Percentiles rank a stretch among this genome's conserved stretches.
phyloP scores from a whole-genome alignment of 2,888 invertebrate genomes.

The Nezara viridula region DNA sequence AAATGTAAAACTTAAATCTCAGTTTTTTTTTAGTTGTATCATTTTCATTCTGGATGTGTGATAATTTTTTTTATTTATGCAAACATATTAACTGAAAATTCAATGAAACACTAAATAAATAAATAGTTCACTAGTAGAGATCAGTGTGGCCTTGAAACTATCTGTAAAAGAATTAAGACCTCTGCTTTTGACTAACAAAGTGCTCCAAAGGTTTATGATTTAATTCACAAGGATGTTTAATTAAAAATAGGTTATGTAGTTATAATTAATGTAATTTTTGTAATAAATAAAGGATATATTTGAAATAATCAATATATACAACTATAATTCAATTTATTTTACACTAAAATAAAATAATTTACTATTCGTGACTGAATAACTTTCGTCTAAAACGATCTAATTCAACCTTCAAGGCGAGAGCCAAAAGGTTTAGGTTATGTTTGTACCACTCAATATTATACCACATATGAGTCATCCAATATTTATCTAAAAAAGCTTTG shows the following conservation, averaged over 20 bases:
- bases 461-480: constrained; percentile 80
- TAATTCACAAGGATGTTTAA: too few relatives aligned
- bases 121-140: too few relatives aligned
- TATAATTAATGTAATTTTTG: background rate
- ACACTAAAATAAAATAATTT: constrained; percentile 30
- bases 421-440: constrained; percentile 77
- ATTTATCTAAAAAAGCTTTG: constrained; percentile 85
- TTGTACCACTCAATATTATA: constrained; percentile 90
- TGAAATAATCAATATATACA: constrained; percentile 33
- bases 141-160: too few relatives aligned
- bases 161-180: too few relatives aligned
- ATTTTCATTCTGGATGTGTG: too few relatives aligned
- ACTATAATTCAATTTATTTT: constrained; percentile 38
- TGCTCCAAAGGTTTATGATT: too few relatives aligned
- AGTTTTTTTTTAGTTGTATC: too few relatives aligned
- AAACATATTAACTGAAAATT: too few relatives aligned
- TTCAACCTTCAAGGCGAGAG: constrained; percentile 75
- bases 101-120: too few relatives aligned
- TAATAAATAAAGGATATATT: constrained; percentile 35
- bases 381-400: constrained; percentile 62
- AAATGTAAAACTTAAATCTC: too few relatives aligned
- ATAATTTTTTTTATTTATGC: too few relatives aligned
- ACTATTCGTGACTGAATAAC: constrained; percentile 31
- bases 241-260: background rate
- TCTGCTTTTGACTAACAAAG: too few relatives aligned